A percentile compares a stretch with the other conserved stretches of the same genome.
Evolutionary conservation across 2,888 invertebrate species (phyloP).

Genomic region (Bedellia somnulentella): DNA sequence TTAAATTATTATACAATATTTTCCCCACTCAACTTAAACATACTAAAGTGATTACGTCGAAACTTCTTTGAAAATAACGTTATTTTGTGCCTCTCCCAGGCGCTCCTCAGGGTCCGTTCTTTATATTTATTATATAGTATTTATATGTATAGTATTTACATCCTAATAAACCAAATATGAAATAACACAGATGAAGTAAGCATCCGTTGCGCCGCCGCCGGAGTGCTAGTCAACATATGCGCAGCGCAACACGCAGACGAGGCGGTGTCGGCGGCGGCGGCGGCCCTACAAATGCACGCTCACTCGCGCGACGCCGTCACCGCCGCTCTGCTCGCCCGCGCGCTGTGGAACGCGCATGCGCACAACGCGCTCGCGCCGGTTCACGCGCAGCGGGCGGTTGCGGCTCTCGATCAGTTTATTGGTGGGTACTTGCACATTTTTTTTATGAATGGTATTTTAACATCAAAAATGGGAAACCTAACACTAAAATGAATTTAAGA

Average conservation of each 20-base stretch:
- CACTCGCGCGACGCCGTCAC: slow-evolving; percentile 14
- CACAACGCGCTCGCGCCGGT: slow-evolving; percentile 20
- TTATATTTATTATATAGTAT: too few species aligned
- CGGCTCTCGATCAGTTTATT: slow-evolving; percentile 65
- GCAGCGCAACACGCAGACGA: slow-evolving; percentile 21
- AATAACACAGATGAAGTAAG: slow-evolving; percentile 66
- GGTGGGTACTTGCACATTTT: slow-evolving; percentile 71
- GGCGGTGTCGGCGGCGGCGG: slow-evolving; percentile 14
- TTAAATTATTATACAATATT: too few species aligned
- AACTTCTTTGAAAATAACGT: too few species aligned
- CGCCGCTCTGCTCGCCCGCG: slow-evolving; percentile 24
- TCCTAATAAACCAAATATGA: too few species aligned
- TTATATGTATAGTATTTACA: too few species aligned
- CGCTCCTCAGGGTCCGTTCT: too few species aligned
- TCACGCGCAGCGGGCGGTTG: slow-evolving; percentile 24
- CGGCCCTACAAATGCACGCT: slow-evolving; percentile 25
- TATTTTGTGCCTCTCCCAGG: too few species aligned
- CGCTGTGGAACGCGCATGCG: slow-evolving; percentile 28
- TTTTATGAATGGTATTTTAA: too few species aligned
- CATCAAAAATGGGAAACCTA: too few species aligned
- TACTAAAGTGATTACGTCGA: too few species aligned
- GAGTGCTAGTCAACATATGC: slow-evolving; percentile 79
- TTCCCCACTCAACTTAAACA: too few species aligned
- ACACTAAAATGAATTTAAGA: too few species aligned
- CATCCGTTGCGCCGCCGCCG: slow-evolving; percentile 75